Evolutionary conservation across 2,113 vertebrate species (phyloP).

Genomic region (Bettongia penicillata): DNA sequence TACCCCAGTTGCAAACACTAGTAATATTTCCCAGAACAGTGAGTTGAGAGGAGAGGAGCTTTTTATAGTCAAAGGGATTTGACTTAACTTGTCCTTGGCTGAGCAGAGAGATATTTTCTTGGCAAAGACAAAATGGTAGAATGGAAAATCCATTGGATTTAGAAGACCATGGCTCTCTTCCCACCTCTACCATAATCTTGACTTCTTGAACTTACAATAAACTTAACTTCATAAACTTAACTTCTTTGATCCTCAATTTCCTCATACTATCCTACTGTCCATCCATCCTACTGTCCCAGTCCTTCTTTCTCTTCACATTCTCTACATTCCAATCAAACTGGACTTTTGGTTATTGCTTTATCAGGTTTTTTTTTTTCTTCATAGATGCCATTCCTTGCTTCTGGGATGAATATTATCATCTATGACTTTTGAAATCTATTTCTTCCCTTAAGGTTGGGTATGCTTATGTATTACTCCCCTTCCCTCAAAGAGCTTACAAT

Average conservation of each 20-base stretch:
- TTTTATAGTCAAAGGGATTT: neutral
- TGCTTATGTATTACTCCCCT: no score
- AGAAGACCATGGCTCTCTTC: neutral
- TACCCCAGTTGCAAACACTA: neutral
- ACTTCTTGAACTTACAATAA: no score
- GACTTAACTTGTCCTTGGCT: neutral
- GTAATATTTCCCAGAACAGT: neutral
- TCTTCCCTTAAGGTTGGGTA: no score
- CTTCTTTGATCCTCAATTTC: neutral
- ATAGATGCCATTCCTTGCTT: neutral
- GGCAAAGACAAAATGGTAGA: neutral
- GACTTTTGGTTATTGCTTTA: neutral
- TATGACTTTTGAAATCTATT: neutral
- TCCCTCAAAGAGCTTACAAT: no score
- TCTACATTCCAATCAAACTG: neutral
- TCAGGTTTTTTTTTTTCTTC: neutral
- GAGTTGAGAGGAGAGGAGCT: neutral
- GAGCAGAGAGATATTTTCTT: neutral
- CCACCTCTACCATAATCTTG: neutral
- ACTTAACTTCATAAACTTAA: neutral
- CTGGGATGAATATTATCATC: neutral
- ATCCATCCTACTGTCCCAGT: neutral
- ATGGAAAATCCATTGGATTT: neutral
- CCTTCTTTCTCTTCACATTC: neutral
- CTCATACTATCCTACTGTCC: neutral